Evolutionary conservation across 2,113 vertebrate genomes (phyloP), one percentile per base, ranked within the genome.

Genomic region (Pithys albifrons): DNA sequence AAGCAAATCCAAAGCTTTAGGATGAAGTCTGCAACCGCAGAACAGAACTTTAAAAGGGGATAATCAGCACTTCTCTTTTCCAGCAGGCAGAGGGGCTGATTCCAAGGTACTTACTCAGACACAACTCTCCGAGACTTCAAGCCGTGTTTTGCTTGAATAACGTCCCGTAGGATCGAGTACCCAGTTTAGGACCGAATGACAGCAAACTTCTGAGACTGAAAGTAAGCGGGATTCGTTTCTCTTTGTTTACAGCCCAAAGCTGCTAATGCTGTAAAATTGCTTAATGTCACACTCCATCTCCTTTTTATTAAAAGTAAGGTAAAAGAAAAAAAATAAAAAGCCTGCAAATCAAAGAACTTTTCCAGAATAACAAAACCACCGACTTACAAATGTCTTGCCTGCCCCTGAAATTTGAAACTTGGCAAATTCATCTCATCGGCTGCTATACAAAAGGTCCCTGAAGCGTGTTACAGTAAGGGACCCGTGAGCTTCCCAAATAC

Each of bases 321-420:
- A 13, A 39, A 71, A 69, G 31, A 4, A 17, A 27, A 29, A 7
- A 37, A 24, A 14, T 35, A n/a, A 23, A n/a, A 62, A 43, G 39
- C 39, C 71, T 62, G 57, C 19, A 93, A 96, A 95, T 88, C 81
- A 94, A 97, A 88, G 33, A 93, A 92, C 78, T 95, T 90, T 96
- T 59, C n/a, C 86, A 88, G 57, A 77, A 93, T 83, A 90, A 91
- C 90, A 96, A 96, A 89, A 87, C 61, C 89, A 89, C 91, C 4
- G 79, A 82, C 49, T 88, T 92, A 95, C 89, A 96, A 97, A 82
- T 94, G 74, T 61, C 93, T 49, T 89, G 59, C 88, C 83, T 91
- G 66, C 66, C 91, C 80, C 75, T 95, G 78, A 97, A 97, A 96
- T 90, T 69, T 92, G 83, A 96, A 91, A 92, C 91, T 79, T 80